Conservation (phyloP, 2,888 invertebrate genomes). For the Phytoseiulus persimilis region DNA sequence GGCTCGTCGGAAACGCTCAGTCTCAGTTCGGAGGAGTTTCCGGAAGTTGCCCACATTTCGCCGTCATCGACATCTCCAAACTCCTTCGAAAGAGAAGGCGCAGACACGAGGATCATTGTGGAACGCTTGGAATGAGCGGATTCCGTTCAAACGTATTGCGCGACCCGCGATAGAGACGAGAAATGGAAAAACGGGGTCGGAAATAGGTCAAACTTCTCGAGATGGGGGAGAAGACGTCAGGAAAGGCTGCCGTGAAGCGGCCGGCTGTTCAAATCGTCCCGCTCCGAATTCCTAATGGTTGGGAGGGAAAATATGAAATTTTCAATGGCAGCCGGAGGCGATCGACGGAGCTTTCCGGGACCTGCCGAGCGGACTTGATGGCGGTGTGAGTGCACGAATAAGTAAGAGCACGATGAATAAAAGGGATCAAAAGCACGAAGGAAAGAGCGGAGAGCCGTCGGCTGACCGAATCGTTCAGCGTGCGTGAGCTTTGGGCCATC, state of each 20-base stretch:
- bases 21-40: neutral
- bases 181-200: neutral
- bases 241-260: neutral
- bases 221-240: neutral
- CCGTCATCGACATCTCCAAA: no score
- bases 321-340: neutral
- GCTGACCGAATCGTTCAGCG: neutral
- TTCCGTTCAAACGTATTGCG: neutral
- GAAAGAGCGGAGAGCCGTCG: neutral
- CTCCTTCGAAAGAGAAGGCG: neutral
- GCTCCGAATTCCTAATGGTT: neutral
- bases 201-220: neutral
- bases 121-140: neutral
- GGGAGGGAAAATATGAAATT: neutral
- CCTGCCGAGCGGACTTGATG: no score
- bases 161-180: neutral
- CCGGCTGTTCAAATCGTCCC: neutral
- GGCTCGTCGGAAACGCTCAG: neutral
- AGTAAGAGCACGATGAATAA: neutral
- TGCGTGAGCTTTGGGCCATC: neutral
- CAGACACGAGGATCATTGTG: neutral
- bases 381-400: neutral
- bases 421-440: neutral
- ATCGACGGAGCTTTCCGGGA: neutral
- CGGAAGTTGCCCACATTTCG: neutral